A percentile compares a stretch with the other conserved stretches of the same genome.
phyloP scores from a whole-genome alignment of 2,888 invertebrate species.

The Drosophila paracracens region DNA sequence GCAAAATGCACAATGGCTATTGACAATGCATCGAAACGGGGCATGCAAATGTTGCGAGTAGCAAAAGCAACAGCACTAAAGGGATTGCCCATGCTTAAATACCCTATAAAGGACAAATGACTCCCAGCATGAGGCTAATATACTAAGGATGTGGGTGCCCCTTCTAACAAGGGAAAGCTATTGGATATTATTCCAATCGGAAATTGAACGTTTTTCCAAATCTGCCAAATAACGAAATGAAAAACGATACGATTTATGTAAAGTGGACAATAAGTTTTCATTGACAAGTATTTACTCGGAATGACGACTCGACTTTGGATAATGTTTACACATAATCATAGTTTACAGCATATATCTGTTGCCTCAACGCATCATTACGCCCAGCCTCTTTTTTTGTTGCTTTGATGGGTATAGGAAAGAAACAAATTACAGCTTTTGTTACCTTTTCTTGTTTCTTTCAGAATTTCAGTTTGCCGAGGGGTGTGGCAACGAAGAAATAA shows the following conservation, averaged over 20 bases:
- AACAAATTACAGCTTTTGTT: constrained; percentile 42
- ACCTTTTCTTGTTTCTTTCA: constrained; percentile 8
- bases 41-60: constrained; percentile 65
- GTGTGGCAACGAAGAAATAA: constrained; percentile 42
- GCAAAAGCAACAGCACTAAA: constrained; percentile 25
- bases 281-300: background rate
- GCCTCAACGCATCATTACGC: background rate
- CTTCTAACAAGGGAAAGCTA: background rate
- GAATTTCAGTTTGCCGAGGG: constrained; percentile 17
- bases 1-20: constrained; percentile 42
- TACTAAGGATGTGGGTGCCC: background rate
- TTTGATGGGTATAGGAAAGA: background rate
- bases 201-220: background rate
- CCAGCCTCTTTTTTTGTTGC: background rate
- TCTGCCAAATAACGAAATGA: background rate
- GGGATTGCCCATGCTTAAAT: background rate
- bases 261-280: background rate
- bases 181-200: background rate
- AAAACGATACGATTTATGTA: no score
- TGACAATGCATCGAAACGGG: constrained; percentile 62
- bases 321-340: background rate
- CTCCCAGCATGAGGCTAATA: background rate
- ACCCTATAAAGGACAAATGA: background rate
- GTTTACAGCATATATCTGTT: background rate
- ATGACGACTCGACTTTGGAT: background rate